phyloP scores from a whole-genome alignment of 2,888 invertebrate species.

The Apotomis turbidana region DNA sequence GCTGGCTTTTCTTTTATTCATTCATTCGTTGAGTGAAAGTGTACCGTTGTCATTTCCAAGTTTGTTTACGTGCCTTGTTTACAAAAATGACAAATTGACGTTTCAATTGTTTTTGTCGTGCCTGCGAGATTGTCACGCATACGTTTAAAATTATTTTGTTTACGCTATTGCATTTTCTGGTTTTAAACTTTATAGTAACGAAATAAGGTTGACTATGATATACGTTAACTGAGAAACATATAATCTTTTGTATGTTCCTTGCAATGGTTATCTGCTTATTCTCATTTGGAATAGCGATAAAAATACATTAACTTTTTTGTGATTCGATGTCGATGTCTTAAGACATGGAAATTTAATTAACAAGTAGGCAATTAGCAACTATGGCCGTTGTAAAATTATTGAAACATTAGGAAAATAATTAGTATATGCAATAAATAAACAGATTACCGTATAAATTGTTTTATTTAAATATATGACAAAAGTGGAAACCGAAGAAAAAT shows the following conservation, averaged over 20 bases:
- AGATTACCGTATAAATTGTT: too few relatives aligned
- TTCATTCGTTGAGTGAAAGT: slow-evolving; percentile 74
- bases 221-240: neutral
- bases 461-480: too few relatives aligned
- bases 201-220: neutral
- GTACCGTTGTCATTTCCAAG: slow-evolving; percentile 64
- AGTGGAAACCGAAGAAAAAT: too few relatives aligned
- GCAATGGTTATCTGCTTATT: slow-evolving; percentile 3
- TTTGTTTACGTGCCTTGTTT: slow-evolving; percentile 70
- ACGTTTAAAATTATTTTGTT: slow-evolving; percentile 4
- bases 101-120: slow-evolving; percentile 26
- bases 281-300: slow-evolving; percentile 1
- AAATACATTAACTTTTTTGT: neutral
- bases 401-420: too few relatives aligned
- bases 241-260: neutral
- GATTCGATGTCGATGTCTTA: too few relatives aligned
- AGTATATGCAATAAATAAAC: too few relatives aligned
- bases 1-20: slow-evolving; percentile 64
- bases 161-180: neutral
- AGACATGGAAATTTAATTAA: too few relatives aligned
- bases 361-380: too few relatives aligned
- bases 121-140: slow-evolving; percentile 28
- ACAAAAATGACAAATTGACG: slow-evolving; percentile 48
- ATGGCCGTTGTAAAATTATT: too few relatives aligned
- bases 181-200: neutral